These are phyloP conservation scores for Cataglyphis cursor DNA, from an alignment of 2,888 invertebrate genomes.

Conservation along the genomic window DNA sequence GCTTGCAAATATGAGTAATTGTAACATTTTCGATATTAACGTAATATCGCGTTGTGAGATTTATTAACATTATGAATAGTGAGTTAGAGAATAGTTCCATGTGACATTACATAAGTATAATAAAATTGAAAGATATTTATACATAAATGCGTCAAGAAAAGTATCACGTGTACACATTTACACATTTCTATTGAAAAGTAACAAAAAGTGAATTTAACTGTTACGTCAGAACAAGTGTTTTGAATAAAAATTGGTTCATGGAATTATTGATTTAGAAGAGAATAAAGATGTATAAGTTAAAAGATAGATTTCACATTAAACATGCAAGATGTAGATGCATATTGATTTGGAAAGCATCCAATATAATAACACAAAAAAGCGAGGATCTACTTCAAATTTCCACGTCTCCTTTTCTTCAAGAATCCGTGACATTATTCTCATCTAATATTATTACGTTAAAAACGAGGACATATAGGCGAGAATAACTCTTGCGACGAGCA, in stretches of 20 bases:
- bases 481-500: slow-evolving; percentile 5
- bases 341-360: background rate
- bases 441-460: background rate
- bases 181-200: background rate
- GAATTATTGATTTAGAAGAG: background rate
- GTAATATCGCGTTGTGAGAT: background rate
- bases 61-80: background rate
- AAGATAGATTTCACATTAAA: slow-evolving; percentile 4
- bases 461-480: background rate
- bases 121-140: background rate
- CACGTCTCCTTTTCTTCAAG: background rate
- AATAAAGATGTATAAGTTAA: background rate
- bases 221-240: background rate
- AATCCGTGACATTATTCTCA: background rate
- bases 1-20: background rate
- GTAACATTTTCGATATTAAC: background rate
- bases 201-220: slow-evolving; percentile 1
- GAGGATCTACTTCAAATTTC: background rate
- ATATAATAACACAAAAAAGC: background rate
- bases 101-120: background rate
- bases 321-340: background rate
- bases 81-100: background rate
- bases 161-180: background rate
- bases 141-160: background rate
- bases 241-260: background rate